These are phyloP conservation scores for Peromyscus maniculatus DNA, from an alignment of 2,113 vertebrate genomes.

Conservation along the genomic window DNA sequence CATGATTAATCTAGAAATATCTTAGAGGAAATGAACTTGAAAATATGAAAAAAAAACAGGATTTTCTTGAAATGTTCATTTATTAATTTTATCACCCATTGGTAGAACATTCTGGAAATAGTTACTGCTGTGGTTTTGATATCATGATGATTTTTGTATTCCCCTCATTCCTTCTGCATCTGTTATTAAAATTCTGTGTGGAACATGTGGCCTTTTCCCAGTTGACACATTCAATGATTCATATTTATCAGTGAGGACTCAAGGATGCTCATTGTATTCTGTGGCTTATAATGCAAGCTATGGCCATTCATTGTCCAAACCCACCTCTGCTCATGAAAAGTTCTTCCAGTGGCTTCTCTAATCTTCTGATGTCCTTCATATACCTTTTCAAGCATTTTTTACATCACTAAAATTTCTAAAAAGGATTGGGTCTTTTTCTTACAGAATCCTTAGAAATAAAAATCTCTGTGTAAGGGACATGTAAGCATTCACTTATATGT, in stretches of 20 bases:
- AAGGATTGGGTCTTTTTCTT: background rate
- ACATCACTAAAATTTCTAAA: background rate
- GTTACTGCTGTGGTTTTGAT: background rate
- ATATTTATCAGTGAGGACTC: background rate
- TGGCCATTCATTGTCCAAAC: background rate
- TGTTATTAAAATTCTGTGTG: constrained; percentile 39
- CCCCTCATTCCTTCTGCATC: background rate
- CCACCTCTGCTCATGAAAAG: background rate
- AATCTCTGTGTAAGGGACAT: background rate
- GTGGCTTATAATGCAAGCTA: background rate
- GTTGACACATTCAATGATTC: background rate
- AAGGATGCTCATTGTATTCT: background rate
- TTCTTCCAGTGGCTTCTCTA: background rate
- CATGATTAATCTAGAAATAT: constrained; percentile 28
- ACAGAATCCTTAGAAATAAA: constrained; percentile 4
- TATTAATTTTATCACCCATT: background rate
- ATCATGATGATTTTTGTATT: background rate
- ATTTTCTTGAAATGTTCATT: background rate
- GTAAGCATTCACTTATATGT: background rate
- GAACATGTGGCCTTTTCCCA: background rate
- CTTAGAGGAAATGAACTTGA: background rate
- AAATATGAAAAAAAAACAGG: background rate
- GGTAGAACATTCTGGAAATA: background rate
- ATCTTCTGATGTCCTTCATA: background rate
- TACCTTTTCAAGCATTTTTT: background rate